These are phyloP conservation scores for Gouania willdenowi DNA, from an alignment of 2,797 vertebrate genomes.

Conservation along the genomic window DNA sequence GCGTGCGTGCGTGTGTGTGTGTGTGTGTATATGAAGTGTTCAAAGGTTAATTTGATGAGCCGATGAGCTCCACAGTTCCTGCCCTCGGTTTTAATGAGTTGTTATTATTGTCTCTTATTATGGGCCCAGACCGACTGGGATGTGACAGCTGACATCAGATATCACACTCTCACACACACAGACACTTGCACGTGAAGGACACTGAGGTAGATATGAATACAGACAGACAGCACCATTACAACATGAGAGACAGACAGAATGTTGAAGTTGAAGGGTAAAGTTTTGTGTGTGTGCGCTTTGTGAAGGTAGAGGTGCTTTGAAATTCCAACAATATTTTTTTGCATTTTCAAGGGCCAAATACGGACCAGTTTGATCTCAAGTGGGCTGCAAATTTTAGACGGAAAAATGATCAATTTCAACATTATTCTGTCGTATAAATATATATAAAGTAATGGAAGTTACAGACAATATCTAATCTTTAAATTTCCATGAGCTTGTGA, in stretches of 20 bases:
- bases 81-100: slow-evolving; percentile 80
- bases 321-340: slow-evolving; percentile 24
- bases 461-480: no score
- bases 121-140: slow-evolving; percentile 76
- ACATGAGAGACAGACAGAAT: slow-evolving; percentile 19
- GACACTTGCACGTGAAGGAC: slow-evolving; percentile 19
- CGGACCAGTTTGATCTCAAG: no score
- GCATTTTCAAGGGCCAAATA: no score
- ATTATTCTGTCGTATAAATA: no score
- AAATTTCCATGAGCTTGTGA: no score
- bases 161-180: slow-evolving; percentile 49
- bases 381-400: no score
- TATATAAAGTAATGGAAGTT: no score
- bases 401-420: no score
- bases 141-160: slow-evolving; percentile 79
- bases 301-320: slow-evolving; percentile 6
- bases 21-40: slow-evolving; percentile 61
- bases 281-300: slow-evolving; percentile 4
- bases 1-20: slow-evolving; percentile 8
- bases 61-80: slow-evolving; percentile 79
- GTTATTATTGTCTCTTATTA: slow-evolving; percentile 84
- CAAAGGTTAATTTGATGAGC: slow-evolving; percentile 83
- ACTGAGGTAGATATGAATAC: slow-evolving; percentile 15
- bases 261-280: slow-evolving; percentile 2
- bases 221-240: slow-evolving; percentile 1